phyloP scores from a whole-genome alignment of 2,888 invertebrate species.

The Panzeria rudis region DNA sequence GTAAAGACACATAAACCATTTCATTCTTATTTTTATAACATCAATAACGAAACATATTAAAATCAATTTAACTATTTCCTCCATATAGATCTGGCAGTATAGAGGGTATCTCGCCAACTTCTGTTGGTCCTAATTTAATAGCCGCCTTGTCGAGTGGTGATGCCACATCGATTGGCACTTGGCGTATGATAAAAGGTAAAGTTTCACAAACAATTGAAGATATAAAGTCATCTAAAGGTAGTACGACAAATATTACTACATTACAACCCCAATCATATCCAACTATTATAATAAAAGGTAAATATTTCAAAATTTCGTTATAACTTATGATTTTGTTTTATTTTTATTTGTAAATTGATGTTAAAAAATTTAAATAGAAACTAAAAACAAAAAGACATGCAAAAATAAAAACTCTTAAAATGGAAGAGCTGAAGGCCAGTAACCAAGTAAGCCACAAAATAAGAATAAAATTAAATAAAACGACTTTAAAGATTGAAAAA shows the following conservation, averaged over 20 bases:
- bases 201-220: slow-evolving; percentile 83
- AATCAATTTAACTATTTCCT: background rate
- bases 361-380: slow-evolving; percentile 15
- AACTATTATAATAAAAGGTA: slow-evolving; percentile 68
- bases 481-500: too few species aligned
- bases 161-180: slow-evolving; percentile 80
- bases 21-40: background rate
- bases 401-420: background rate
- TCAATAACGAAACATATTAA: background rate
- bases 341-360: slow-evolving; percentile 41
- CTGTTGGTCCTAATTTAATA: slow-evolving; percentile 77
- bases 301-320: slow-evolving; percentile 63
- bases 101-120: slow-evolving; percentile 80
- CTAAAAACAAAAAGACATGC: slow-evolving; percentile 26
- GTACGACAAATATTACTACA: slow-evolving; percentile 69
- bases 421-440: background rate
- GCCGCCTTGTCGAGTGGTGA: slow-evolving; percentile 78
- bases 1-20: background rate
- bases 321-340: slow-evolving; percentile 33
- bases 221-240: slow-evolving; percentile 82
- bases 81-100: slow-evolving; percentile 81
- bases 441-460: too few species aligned
- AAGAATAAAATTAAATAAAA: too few species aligned
- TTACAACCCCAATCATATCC: slow-evolving; percentile 68
- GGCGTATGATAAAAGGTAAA: slow-evolving; percentile 83